Conservation (phyloP, 2,888 invertebrate species). For the Polia nebulosa region DNA sequence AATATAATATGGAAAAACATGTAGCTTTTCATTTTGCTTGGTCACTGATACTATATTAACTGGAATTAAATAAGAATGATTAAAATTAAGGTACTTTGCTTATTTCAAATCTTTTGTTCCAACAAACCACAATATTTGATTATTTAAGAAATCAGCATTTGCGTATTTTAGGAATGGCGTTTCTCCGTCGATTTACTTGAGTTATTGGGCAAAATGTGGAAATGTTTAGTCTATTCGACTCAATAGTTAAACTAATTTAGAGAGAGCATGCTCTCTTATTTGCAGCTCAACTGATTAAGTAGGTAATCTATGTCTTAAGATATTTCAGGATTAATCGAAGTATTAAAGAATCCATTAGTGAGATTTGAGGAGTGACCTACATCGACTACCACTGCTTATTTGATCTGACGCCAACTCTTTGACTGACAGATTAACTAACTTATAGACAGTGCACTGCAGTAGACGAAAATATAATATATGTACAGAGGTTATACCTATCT, state of each 20-base stretch:
- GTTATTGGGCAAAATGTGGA: background rate
- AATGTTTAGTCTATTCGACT: constrained; percentile 10
- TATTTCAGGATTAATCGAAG: constrained; percentile 27
- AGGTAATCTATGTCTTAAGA: constrained; percentile 30
- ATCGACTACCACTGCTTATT: constrained; percentile 23
- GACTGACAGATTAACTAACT: constrained; percentile 6
- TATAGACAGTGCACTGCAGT: background rate
- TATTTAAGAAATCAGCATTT: background rate
- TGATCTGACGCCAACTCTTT: constrained; percentile 1
- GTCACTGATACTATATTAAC: too few species aligned
- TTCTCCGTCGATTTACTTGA: background rate
- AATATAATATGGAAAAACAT: too few species aligned
- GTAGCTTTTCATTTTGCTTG: too few species aligned
- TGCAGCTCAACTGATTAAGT: constrained; percentile 20
- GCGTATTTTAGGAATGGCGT: background rate
- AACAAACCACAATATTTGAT: too few species aligned
- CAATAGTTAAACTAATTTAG: background rate
- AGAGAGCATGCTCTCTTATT: constrained; percentile 1
- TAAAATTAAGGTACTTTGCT: background rate
- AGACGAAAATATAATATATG: background rate
- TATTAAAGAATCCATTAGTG: constrained; percentile 40
- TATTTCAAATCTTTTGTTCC: too few species aligned
- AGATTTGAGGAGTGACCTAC: constrained; percentile 24
- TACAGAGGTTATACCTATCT: background rate
- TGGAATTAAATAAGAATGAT: background rate